phyloP scores from a whole-genome alignment of 2,113 vertebrate genomes.

The Brachypteracias leptosomus region DNA sequence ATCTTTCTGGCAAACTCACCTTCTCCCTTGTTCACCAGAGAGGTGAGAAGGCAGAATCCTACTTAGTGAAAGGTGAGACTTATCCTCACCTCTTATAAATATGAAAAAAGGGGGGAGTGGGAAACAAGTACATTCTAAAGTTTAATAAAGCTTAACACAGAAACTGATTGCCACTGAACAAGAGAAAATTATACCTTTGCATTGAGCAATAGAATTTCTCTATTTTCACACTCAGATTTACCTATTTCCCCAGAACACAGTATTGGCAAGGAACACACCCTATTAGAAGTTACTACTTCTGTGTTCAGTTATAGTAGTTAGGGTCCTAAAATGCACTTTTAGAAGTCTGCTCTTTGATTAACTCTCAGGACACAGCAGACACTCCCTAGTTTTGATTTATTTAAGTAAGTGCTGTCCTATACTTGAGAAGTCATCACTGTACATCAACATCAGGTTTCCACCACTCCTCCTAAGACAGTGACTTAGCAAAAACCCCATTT shows the following conservation, averaged over 20 bases:
- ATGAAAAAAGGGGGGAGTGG: accelerated
- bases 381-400: not conserved
- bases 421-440: not conserved
- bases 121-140: not conserved
- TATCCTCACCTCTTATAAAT: not conserved
- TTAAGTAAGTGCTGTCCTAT: not conserved
- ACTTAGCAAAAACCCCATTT: not conserved
- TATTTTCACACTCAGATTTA: not conserved
- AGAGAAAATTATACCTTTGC: not conserved
- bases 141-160: not conserved
- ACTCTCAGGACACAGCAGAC: not conserved
- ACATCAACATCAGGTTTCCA: not conserved
- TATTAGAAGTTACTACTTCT: not conserved
- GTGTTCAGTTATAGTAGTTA: not conserved
- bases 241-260: not conserved
- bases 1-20: not conserved
- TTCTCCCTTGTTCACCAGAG: not conserved
- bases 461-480: not conserved
- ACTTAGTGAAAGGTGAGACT: not conserved
- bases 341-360: not conserved
- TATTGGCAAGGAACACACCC: not conserved
- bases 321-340: not conserved
- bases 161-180: not conserved
- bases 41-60: not conserved
- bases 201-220: not conserved